phyloP scores from a whole-genome alignment of 2,113 vertebrate genomes.

The Athene noctua region DNA sequence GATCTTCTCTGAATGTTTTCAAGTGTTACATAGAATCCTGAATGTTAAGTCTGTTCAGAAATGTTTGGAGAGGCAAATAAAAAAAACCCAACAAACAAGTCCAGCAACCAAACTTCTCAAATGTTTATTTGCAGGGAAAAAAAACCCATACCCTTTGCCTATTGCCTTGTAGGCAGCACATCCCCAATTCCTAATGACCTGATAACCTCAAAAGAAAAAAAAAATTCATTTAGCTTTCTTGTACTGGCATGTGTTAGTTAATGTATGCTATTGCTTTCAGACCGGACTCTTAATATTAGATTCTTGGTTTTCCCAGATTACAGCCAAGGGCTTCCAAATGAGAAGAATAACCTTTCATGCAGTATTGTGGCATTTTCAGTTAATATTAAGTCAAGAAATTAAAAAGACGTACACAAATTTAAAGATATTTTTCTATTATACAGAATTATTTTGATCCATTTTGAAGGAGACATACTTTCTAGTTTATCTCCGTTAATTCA shows the following conservation, averaged over 20 bases:
- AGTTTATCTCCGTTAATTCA: constrained; percentile 41
- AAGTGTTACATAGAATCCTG: neutral
- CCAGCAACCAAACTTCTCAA: neutral
- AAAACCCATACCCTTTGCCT: fast-evolving
- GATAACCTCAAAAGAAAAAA: neutral
- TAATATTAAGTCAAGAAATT: neutral
- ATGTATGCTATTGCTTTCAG: neutral
- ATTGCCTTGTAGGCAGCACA: neutral
- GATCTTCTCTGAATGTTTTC: neutral
- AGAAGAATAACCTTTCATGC: neutral
- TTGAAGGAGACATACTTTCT: neutral
- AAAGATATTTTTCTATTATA: constrained; percentile 18
- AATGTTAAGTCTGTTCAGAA: neutral
- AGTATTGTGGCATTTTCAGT: neutral
- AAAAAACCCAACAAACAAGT: neutral
- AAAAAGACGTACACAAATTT: neutral
- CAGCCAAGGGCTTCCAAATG: neutral
- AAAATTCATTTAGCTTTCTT: neutral
- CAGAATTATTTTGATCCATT: constrained; percentile 14
- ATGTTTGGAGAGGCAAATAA: neutral
- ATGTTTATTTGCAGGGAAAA: neutral
- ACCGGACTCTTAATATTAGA: neutral
- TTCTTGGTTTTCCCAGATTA: constrained; percentile 1
- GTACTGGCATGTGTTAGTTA: neutral
- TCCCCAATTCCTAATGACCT: neutral